A percentile compares a stretch with the other conserved stretches of the same genome.
These are phyloP conservation scores for Hylyphantes graminicola DNA, from an alignment of 1,140 invertebrate genomes.

Conservation along the genomic window DNA sequence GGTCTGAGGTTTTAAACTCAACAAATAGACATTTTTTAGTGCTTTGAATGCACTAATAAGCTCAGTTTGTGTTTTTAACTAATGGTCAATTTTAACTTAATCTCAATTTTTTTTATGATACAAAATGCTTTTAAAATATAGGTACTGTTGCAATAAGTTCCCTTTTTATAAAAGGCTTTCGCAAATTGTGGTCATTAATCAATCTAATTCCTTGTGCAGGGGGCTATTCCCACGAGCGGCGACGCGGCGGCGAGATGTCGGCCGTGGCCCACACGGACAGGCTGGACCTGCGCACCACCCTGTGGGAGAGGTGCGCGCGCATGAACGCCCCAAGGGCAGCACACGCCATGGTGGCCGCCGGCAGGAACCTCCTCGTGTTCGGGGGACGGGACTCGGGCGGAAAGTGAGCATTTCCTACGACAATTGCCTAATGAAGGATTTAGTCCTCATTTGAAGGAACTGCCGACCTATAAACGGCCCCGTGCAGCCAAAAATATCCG, in stretches of 20 bases:
- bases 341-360: background rate
- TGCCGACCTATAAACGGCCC: too few species aligned
- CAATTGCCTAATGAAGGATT: background rate
- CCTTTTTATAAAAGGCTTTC: background rate
- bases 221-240: background rate
- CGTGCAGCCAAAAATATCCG: too few species aligned
- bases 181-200: too few species aligned
- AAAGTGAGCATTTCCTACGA: background rate
- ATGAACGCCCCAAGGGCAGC: background rate
- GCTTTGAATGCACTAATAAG: too few species aligned
- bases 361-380: background rate
- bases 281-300: background rate
- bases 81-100: too few species aligned
- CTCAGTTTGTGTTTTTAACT: too few species aligned
- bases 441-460: too few species aligned
- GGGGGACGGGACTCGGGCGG: slow-evolving; percentile 1
- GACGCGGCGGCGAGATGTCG: background rate
- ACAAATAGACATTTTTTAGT: too few species aligned
- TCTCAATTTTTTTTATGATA: background rate
- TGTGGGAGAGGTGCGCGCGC: background rate
- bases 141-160: background rate
- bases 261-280: background rate
- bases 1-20: too few species aligned
- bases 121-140: background rate
- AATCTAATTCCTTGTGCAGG: background rate